These are phyloP conservation scores for Microtus pennsylvanicus DNA, from an alignment of 2,113 vertebrate genomes.

Conservation along the genomic window DNA sequence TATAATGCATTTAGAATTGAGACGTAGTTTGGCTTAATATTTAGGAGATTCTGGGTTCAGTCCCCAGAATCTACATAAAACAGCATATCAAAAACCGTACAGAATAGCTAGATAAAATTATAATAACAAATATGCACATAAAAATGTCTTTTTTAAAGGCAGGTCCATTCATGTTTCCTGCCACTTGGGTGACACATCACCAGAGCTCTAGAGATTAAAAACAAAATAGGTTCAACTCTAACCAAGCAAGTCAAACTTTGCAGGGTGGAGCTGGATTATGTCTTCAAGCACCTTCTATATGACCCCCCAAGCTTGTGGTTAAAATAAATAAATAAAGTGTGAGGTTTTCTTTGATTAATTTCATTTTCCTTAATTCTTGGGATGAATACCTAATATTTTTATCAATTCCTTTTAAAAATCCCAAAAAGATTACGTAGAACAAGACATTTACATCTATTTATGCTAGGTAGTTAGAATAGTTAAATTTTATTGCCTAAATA, in stretches of 20 bases:
- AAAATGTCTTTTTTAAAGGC: background rate
- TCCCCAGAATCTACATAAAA: background rate
- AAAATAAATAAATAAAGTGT: background rate
- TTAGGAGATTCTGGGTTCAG: background rate
- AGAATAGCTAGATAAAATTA: background rate
- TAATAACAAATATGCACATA: background rate
- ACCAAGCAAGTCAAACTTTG: background rate
- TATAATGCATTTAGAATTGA: background rate
- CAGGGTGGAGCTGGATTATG: accelerated
- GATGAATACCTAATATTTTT: background rate
- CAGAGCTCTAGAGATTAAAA: background rate
- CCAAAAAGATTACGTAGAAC: background rate
- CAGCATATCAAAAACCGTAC: background rate
- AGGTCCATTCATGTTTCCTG: background rate
- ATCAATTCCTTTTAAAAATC: background rate
- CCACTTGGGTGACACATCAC: background rate
- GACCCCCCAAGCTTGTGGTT: accelerated
- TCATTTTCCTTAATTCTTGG: background rate
- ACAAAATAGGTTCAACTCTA: background rate
- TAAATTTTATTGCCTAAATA: background rate
- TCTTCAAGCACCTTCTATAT: background rate
- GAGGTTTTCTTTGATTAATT: background rate
- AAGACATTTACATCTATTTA: background rate
- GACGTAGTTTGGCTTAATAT: background rate
- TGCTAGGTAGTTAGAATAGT: background rate